phyloP scores from a whole-genome alignment of 2,888 invertebrate species.

The Cyclophora punctaria region DNA sequence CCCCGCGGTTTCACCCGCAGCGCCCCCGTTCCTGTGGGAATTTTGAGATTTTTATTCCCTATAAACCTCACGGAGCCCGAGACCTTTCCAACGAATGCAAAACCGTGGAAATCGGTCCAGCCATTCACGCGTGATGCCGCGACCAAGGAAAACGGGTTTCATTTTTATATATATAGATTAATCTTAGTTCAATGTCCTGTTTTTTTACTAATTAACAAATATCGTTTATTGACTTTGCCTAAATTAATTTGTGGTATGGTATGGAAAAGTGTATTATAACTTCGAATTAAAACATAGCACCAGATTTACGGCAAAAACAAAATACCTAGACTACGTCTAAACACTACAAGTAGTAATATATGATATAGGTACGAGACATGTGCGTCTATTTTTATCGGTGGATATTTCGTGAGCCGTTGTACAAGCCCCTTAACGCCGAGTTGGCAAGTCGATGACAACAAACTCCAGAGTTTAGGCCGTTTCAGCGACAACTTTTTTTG shows the following conservation, averaged over 20 bases:
- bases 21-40: too few relatives aligned
- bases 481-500: conserved; percentile 42
- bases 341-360: not conserved
- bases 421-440: conserved; percentile 22
- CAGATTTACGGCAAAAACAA: not conserved
- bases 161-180: too few relatives aligned
- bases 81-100: too few relatives aligned
- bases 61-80: too few relatives aligned
- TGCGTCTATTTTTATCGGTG: too few relatives aligned
- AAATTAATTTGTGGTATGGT: not conserved
- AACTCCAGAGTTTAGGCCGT: conserved; percentile 37
- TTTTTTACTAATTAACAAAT: not conserved
- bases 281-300: not conserved
- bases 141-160: too few relatives aligned
- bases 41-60: too few relatives aligned
- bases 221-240: not conserved
- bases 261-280: not conserved
- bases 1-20: too few relatives aligned
- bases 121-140: too few relatives aligned
- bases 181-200: not conserved
- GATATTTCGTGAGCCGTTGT: conserved; percentile 5
- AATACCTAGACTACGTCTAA: not conserved
- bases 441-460: conserved; percentile 50
- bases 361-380: too few relatives aligned
- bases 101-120: too few relatives aligned